phyloP scores from a whole-genome alignment of 2,797 vertebrate species.

The Hirundo rustica region DNA sequence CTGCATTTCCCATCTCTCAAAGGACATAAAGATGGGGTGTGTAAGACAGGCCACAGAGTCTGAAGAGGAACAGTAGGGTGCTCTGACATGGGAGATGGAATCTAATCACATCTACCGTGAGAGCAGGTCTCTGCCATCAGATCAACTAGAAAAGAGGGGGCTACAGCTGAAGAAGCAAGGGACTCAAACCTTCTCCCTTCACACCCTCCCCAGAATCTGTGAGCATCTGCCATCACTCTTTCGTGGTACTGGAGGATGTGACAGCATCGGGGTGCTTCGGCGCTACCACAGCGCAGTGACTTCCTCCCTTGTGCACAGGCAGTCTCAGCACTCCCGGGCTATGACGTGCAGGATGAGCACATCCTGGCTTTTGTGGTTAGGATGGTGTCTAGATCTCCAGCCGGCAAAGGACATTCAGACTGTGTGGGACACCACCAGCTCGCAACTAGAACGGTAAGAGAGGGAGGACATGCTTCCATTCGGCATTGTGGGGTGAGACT shows the following conservation, averaged over 20 bases:
- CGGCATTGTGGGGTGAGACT: not conserved
- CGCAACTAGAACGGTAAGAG: accelerated
- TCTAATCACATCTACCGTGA: not conserved
- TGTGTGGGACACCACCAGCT: not conserved
- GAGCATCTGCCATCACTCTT: not conserved
- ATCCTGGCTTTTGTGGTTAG: not conserved
- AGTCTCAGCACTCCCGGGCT: not conserved
- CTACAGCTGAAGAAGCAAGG: not conserved
- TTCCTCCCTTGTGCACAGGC: not conserved
- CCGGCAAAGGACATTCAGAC: not conserved
- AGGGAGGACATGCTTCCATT: not conserved
- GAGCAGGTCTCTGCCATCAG: not conserved
- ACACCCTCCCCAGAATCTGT: not conserved
- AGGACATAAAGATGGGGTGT: not conserved
- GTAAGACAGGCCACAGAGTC: not conserved
- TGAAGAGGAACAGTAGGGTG: not conserved
- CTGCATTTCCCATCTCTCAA: not conserved
- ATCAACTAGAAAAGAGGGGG: not conserved
- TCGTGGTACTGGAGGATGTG: not conserved
- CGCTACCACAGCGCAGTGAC: not conserved
- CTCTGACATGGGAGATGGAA: not conserved
- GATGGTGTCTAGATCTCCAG: not conserved
- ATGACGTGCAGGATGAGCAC: not conserved
- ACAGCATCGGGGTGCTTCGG: accelerated
- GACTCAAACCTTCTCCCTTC: not conserved